Conservation (phyloP, 1,140 invertebrate species). For the Drosophila gunungcola region DNA sequence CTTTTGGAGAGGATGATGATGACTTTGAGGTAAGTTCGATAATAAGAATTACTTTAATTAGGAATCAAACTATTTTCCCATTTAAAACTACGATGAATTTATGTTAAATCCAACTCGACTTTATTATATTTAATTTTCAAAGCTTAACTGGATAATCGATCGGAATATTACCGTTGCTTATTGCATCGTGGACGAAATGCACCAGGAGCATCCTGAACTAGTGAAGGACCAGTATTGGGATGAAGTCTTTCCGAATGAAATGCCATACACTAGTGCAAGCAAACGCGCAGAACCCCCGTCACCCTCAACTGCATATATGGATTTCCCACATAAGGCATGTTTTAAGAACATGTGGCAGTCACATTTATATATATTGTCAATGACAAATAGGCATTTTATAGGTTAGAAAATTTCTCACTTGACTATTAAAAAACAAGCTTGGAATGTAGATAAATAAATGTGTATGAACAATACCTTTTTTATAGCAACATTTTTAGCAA, state of each 20-base stretch:
- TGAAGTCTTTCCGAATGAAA: constrained; percentile 91
- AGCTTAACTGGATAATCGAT: constrained; percentile 95
- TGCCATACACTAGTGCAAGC: constrained; percentile 91
- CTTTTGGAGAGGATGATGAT: constrained; percentile 95
- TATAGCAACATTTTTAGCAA: no score
- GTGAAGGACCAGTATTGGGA: constrained; percentile 96
- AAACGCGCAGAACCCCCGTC: constrained; percentile 90
- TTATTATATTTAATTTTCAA: constrained; percentile 61
- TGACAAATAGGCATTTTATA: no score
- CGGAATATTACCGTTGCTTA: constrained; percentile 94
- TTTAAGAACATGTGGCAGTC: no score
- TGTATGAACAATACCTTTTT: no score
- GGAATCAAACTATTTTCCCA: no score
- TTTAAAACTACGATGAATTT: no score
- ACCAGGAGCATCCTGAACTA: constrained; percentile 94
- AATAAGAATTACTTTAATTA: no score
- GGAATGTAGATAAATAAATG: no score
- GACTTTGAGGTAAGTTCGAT: constrained; percentile 85
- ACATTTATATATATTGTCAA: no score
- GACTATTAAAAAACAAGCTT: no score
- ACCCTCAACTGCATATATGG: constrained; percentile 92
- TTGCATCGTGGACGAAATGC: constrained; percentile 96
- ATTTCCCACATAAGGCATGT: constrained; percentile 46
- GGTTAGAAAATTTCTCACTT: no score
- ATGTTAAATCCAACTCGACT: no score